Evolutionary conservation across 2,888 invertebrate species (phyloP), one percentile per base, ranked within the genome.

Genomic region (Timema podura): DNA sequence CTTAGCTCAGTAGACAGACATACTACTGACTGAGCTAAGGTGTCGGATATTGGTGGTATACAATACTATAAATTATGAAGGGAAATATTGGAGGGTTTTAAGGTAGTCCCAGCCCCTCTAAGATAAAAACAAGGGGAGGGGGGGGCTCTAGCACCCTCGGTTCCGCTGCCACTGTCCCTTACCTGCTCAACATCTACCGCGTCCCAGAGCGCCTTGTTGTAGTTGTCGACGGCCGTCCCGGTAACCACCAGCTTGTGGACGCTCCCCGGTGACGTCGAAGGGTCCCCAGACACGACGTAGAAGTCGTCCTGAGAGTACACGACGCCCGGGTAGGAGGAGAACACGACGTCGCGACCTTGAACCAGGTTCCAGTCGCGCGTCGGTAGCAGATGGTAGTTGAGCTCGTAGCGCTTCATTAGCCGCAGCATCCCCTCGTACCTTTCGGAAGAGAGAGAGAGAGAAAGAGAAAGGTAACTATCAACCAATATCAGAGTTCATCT

Each of bases 251-350:
- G 82, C 69, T 86, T 82, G 61, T 82, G 83, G 44, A 78, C 74
- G 59, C 77, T 79, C 57, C 80, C 79, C 6, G 16, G 45, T 8
- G 10, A 30, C 44, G 10, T 46, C n/a, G 64, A 48, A n/a, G 10
- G 11, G 8, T 46, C 46, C 5, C 89, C 77, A 77, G 85, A 77
- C 9, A 92, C 82, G 13, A 89, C 80, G 78, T 94, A 94, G 79
- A 91, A 91, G 78, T 94, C 94, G 79, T 95, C 94, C 68, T 91
- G 90, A 48, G 93, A 93, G 54, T 90, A 89, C 51, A 94, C 79
- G 13, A 90, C 87, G 10, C 92, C 95, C 0, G 95, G 95, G 80
- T 93, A 95, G 0, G 94, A 91, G 0, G 93, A 90, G 82, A 95
- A 93, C 10, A 89, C 86, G 44, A 93, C 86, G 5, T 87, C 85